Evolutionary conservation across 2,797 vertebrate species (phyloP).

Genomic region (Cyprinella venusta): DNA sequence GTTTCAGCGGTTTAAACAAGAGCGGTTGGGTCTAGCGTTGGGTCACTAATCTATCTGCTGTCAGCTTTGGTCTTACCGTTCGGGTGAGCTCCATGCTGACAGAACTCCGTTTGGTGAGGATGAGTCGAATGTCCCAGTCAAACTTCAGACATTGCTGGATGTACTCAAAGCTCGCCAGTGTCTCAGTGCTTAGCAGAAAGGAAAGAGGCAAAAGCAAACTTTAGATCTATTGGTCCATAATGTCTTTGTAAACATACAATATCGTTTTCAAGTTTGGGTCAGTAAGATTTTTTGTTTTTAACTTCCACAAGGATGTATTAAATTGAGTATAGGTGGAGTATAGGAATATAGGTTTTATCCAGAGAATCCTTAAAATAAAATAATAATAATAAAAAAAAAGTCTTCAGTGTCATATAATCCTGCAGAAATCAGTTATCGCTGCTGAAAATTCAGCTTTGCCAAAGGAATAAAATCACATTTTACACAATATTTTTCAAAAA

Average conservation of each 20-base stretch:
- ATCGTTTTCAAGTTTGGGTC: neutral
- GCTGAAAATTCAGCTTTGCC: too few relatives aligned
- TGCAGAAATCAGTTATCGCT: too few relatives aligned
- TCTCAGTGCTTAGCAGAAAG: slow-evolving; percentile 79
- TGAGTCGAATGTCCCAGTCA: slow-evolving; percentile 86
- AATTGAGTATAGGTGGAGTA: neutral
- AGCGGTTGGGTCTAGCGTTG: neutral
- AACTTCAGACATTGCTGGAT: slow-evolving; percentile 93
- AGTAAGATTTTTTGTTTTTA: neutral
- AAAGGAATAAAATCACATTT: too few relatives aligned
- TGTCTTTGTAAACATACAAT: neutral
- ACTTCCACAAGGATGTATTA: neutral
- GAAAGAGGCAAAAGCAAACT: slow-evolving; percentile 53
- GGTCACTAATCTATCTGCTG: neutral
- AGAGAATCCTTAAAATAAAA: too few relatives aligned
- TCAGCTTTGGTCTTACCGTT: slow-evolving; percentile 73
- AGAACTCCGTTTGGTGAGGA: slow-evolving; percentile 80
- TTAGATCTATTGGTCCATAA: neutral
- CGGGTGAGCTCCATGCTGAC: slow-evolving; percentile 82
- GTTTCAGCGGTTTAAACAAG: neutral
- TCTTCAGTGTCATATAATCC: too few relatives aligned
- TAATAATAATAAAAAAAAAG: too few relatives aligned
- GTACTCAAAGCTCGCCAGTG: slow-evolving; percentile 88
- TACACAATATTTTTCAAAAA: too few relatives aligned
- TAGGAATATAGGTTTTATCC: too few relatives aligned